Evolutionary conservation across 2,888 invertebrate species (phyloP), one percentile per base, ranked within the genome.

Genomic region (Hyles lineata): DNA sequence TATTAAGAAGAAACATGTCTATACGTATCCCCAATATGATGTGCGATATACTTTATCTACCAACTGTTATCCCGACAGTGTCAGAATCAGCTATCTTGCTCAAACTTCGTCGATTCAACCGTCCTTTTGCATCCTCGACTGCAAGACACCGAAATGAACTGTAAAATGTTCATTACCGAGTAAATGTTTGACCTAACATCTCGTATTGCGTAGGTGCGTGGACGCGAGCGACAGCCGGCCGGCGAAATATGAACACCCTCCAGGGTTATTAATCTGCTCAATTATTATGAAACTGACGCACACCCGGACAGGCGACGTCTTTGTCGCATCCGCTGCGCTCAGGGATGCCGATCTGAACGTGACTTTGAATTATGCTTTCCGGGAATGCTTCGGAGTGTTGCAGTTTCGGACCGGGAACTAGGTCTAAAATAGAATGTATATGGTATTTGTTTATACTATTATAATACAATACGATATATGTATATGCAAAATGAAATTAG

Each of bases 211-310:
- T 70, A 71, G 60, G 63, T 50, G 67, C 25, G 29, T 63, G 32
- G 55, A 74, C 71, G 72, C 72, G 74, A 50, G 75, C 77, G 83
- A 85, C 82, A 85, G 83, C 78, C 84, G 83, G 81, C 77, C 84
- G 86, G 90, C 89, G 90, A 92, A 93, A 93, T 92, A 92, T 90
- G 92, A 91, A 89, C 89, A 90, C 89, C 87, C 89, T 85, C 82
- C 77, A 82, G 83, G 87, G 88, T 87, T 90, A 92, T 93, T 92
- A 93, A 93, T 93, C 92, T 91, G 86, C 82, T 90, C 89, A 93
- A 93, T 93, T 92, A 93, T 92, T 91, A 90, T 87, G 90, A 92
- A 91, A 91, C 88, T 88, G 89, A 89, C 90, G 89, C 89, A 88
- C 88, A 86, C 86, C 79, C 79, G 82, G 85, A 86, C 88, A 87